Base-by-base conservation (phyloP, 1,140 invertebrate species). In the Drosophila arawakana region DNA sequence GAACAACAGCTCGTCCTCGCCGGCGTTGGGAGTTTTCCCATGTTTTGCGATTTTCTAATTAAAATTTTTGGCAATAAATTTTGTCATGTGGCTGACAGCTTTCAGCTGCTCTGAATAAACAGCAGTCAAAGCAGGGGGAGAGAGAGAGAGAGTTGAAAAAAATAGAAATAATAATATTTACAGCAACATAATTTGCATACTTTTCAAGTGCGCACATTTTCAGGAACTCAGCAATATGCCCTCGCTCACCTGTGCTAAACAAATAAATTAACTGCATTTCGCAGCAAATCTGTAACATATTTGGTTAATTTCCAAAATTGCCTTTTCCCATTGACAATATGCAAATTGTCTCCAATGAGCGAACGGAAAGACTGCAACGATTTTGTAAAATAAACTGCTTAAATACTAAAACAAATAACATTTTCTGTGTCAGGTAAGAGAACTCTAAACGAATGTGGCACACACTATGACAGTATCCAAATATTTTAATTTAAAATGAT, bases 231-330 rank as follows among this genome's bases (percentile, higher is more conserved):
- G 67, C 76, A 72, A 76, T 83, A 74, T 60, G 43, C 35, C 60
- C 18, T 52, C 41, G 34, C 30, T 50, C 47, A 44, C 21, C 44
- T 41, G 63, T 18, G 75, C 63, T 88, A 82, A 74, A 74, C 76
- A 86, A 86, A 86, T 86, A 86, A 86, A 86, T 86, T 86, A 86
- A 86, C 83, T 47, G 55, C 66, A 63, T 78, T 83, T 67, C 47
- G 46, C 66, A 54, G 54, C 60, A 80, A 82, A 86, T 82, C 83
- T 68, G 69, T 73, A 55, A 41, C 60, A 74, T 70, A 88, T 88
- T 86, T 80, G 83, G 83, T 88, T 86, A 88, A 86, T 86, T 77
- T 80, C 54, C 47, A 71, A 88, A 88, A 63, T 74, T 68, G 50
- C 11, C 54, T 57, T 47, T 35, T 13, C n/a, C 68, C 39, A 39